Base-by-base conservation (phyloP, 35 echinoderm and acorn worm genomes). In the Hemicentrotus pulcherrimus region DNA sequence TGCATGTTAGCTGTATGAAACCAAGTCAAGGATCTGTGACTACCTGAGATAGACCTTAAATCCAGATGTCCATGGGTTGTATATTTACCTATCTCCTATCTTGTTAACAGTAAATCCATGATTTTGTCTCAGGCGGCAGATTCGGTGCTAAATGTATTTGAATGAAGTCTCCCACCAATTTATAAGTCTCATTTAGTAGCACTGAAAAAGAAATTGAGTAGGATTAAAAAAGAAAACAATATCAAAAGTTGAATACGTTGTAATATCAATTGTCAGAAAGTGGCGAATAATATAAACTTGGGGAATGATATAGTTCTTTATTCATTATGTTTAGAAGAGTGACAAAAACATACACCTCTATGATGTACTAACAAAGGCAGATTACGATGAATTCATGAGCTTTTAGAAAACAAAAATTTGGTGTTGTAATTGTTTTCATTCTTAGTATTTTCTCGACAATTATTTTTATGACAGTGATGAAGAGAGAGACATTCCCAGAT, bases 401-500 rank as follows among this genome's bases (percentile, higher is more conserved):
- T 41, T 41, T 41, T 41, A 41, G 35, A 41, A 41, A 41, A 41
- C 35, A 41, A 41, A 41, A 41, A 41, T 41, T 41, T 1, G 35
- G 35, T 41, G 35, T 41, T 41, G 35, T 41, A 41, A 41, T 41
- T 41, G 35, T 41, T 41, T 3, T 41, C 35, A 0, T 1, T 41
- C 3, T 3, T 55, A 2, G 10, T 55, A 55, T 55, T 55, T 55
- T 2, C 9, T 55, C 50, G 15, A 55, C 65, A 30, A 78, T n/a
- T 28, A 4, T 7, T 78, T 5, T 78, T 14, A 16, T 47, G 32
- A 32, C 88, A 90, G 88, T 47, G 88, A 90, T 0, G 85, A 35
- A 28, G 65, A 50, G 11, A 96, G 94, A 32, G 47, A 46, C 1
- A 92, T 96, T 31, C 98, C 98, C 16, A 88, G 95, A n/a, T 99